Evolutionary conservation across 1,140 invertebrate species (phyloP), one percentile per base, ranked within the genome.

Genomic region (Saccostrea echinata): DNA sequence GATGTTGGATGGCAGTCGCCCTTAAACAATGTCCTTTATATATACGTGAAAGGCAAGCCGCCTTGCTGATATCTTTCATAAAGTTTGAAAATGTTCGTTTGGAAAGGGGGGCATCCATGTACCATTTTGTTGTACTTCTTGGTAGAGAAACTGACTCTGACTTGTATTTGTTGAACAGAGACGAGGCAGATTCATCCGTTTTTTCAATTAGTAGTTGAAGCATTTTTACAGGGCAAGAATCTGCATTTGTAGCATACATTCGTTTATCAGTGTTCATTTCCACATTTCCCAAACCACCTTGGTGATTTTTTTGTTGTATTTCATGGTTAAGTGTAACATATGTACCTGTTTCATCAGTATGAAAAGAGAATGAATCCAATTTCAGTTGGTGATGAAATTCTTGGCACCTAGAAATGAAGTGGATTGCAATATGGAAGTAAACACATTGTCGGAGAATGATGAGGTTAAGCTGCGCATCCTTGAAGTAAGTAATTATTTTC

Each of bases 361-460:
- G 0, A 12, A 83, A 83, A 27, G 4, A n/a, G 12, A 87, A 64
- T 18, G 76, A 86, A 33, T 85, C 9, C 53, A 64, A 13, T 21
- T 55, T 57, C 9, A 81, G n/a, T 51, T 85, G 87, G 24, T 84
- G 55, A 52, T 88, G 84, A 51, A 88, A 88, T 82, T 88, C 87
- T n/a, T 68, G 30, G 35, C 87, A 83, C 3, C 87, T 21, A 43
- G 57, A 84, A 12, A 88, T 35, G 55, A 88, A 88, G 55, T 88
- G 83, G 11, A 88, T 81, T 2, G 86, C 35, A 21, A 88, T 13
- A 52, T 85, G 27, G 27, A 33, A 64, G 43, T 53, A 85, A 8
- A 85, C 84, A 24, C 9, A 24, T 12, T 61, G 43, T 57, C 84
- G 57, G 1, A 88, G 52, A 16, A 64, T 35, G 51, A 35, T 53